Conservation (phyloP, 2,888 invertebrate genomes). For the Leptinotarsa tumamoca region DNA sequence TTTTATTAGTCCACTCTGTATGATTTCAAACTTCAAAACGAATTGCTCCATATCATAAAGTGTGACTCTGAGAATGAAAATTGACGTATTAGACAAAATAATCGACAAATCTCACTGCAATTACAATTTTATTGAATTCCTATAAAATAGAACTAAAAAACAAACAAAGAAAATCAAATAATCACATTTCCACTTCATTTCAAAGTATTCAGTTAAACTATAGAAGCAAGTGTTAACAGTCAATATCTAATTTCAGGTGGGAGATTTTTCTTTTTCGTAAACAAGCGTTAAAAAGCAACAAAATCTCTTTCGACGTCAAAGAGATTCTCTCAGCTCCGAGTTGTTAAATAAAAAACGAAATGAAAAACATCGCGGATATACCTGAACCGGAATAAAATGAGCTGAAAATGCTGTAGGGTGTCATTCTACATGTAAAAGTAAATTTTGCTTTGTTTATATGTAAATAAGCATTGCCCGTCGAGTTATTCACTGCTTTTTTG, state of each 20-base stretch:
- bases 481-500: not conserved
- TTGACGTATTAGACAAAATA: too few species aligned
- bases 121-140: too few species aligned
- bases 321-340: not conserved
- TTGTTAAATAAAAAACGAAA: not conserved
- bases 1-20: too few species aligned
- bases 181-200: too few species aligned
- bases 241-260: not conserved
- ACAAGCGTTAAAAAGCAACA: not conserved
- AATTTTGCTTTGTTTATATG: conserved; percentile 9
- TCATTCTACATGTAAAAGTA: conserved; percentile 13
- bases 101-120: too few species aligned
- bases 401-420: conserved; percentile 5
- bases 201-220: too few species aligned
- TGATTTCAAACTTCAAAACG: too few species aligned
- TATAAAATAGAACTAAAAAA: too few species aligned
- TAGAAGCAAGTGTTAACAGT: not conserved
- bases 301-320: not conserved
- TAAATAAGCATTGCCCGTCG: not conserved
- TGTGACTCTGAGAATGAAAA: too few species aligned
- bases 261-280: not conserved
- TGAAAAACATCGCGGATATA: conserved; percentile 1
- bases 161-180: too few species aligned
- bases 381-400: not conserved
- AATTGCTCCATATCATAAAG: too few species aligned